Conservation (phyloP, 2,797 vertebrate genomes). For the Dendrocincla tyrannina region DNA sequence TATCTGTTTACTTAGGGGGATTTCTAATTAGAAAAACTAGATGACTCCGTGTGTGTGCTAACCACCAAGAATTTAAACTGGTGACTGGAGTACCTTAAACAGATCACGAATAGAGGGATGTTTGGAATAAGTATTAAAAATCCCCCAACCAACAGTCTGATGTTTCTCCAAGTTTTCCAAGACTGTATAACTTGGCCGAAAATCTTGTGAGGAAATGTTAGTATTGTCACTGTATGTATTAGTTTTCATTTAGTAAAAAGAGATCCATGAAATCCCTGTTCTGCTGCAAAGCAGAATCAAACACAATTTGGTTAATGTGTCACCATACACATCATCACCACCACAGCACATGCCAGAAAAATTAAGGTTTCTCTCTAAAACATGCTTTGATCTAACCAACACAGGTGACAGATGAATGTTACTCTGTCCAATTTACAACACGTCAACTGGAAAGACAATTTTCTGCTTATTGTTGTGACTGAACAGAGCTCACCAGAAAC, state of each 20-base stretch:
- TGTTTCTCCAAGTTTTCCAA: neutral
- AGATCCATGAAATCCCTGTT: too few species aligned
- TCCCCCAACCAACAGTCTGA: neutral
- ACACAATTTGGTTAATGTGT: too few species aligned
- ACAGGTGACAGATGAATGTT: neutral
- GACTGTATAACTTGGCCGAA: neutral
- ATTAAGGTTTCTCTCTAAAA: neutral
- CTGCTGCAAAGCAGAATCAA: too few species aligned
- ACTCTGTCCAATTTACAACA: neutral
- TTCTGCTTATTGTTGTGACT: neutral
- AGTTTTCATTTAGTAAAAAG: neutral
- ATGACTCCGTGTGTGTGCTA: neutral
- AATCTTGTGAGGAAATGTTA: neutral
- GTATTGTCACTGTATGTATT: neutral
- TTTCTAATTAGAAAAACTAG: neutral
- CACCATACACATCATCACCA: too few species aligned
- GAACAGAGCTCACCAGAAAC: neutral
- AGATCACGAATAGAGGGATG: neutral
- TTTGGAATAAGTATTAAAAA: neutral
- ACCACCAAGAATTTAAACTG: neutral
- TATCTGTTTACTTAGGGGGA: neutral
- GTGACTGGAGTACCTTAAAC: neutral
- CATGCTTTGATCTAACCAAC: neutral
- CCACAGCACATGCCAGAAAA: neutral
- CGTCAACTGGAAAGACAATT: neutral